Evolutionary conservation across 2,888 invertebrate species (phyloP), one percentile per base, ranked within the genome.

Genomic region (Desoria tigrina): DNA sequence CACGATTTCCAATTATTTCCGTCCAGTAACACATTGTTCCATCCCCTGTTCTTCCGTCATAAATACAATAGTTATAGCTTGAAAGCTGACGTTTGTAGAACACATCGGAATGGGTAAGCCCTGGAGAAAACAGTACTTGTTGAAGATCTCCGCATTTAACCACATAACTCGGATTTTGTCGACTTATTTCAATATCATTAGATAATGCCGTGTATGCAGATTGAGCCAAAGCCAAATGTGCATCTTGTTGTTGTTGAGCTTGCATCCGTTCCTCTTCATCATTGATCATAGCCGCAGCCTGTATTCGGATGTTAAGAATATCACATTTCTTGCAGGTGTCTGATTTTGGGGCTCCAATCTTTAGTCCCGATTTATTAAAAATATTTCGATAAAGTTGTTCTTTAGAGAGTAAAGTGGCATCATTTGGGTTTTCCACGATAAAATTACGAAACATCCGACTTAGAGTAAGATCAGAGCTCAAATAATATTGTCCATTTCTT

Each of bases 11-110:
- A 16, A 11, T n/a, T 24, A 3, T 49, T 59, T 59, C 59, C 24
- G 18, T 45, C 59, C 59, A 59, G 27, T 49, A 3, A 4, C 4
- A 6, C 45, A 45, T 76, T 24, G n/a, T 49, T 2, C 28, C 45
- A n/a, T 49, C n/a, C 2, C 27, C 45, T 6, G 27, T 50, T 21
- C 21, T 7, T 27, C 27, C 28, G 3, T 26, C 49, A 27, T 18
- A 27, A 4, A 59, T 26, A 7, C 42, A n/a, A 23, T 42, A 59
- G 32, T 59, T 59, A n/a, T n/a, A n/a, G n/a, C n/a, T n/a, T 14
- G 26, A 4, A 4, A 59, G 27, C 28, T 59, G 45, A 4, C 59
- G 24, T 21, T 49, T 39, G 28, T 59, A 59, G 18, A 49, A 59
- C 23, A 59, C 18, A 7, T 59, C 49, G 6, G 18, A 42, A 23